Base-by-base conservation (phyloP, 2,113 vertebrate genomes). In the Hippotragus niger region DNA sequence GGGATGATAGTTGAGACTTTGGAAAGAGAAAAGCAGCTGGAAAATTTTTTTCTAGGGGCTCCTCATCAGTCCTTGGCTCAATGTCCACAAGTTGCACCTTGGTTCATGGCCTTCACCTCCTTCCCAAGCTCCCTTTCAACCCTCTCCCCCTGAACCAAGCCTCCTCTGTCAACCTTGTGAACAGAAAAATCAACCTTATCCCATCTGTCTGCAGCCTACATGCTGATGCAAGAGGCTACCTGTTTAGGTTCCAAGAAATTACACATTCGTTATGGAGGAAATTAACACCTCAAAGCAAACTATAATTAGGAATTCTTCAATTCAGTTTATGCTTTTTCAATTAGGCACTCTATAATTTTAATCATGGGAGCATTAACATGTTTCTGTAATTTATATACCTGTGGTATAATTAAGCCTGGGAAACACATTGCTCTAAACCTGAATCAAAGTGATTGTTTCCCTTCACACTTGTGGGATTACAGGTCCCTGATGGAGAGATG, bases 241-340 rank as follows among this genome's bases (percentile, higher is more conserved):
- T 98, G 98, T 98, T 92, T 91, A 96, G 97, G 98, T 98, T 99
- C 98, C 98, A 98, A 98, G 98, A 99, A 98, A 99, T 99, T 99
- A 98, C 98, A 97, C 98, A 98, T 99, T 99, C 97, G 85, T 98
- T 98, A 98, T 93, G 95, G 98, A 98, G 98, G 98, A 99, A 99
- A 99, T 99, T 99, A 99, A 98, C 98, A 99, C 98, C 98, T 99
- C 98, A 98, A 98, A 99, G 98, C 98, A 99, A 99, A 99, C 98
- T 99, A 99, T 99, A 99, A 99, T 99, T 99, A 99, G 98, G 99
- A 99, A 99, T 99, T 99, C 99, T 99, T 99, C 99, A 99, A 98
- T 99, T 99, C 98, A 11, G 98, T 99, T 99, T 99, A 99, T 98
- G 99, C 98, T 99, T 99, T 99, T 99, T 99, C 99, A 99, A 99